phyloP scores from a whole-genome alignment of 2,888 invertebrate genomes.

The Adelognathus sp. region DNA sequence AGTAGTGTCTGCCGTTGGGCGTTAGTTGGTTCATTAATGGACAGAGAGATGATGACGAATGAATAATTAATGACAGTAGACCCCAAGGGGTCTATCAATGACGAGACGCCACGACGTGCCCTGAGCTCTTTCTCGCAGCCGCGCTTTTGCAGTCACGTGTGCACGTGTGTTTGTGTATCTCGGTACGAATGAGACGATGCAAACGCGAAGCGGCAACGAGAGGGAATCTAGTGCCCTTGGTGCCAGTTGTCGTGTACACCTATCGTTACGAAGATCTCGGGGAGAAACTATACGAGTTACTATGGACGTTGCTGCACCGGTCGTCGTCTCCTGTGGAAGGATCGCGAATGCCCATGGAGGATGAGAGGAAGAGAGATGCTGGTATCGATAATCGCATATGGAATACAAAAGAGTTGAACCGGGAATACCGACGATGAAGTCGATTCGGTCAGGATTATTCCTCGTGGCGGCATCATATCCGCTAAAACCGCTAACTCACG shows the following conservation, averaged over 20 bases:
- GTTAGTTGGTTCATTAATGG: constrained; percentile 42
- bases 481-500: constrained; percentile 48
- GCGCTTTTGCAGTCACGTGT: background rate
- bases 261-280: constrained; percentile 50
- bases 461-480: constrained; percentile 35
- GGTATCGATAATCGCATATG: constrained; percentile 31
- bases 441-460: constrained; percentile 11
- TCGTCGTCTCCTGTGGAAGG: constrained; percentile 9
- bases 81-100: constrained; percentile 71
- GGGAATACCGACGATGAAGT: constrained; percentile 47
- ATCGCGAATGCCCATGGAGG: constrained; percentile 8
- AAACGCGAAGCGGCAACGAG: constrained; percentile 7
- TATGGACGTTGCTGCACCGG: constrained; percentile 11
- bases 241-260: constrained; percentile 41
- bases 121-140: constrained; percentile 32
- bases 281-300: constrained; percentile 45
- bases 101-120: constrained; percentile 63
- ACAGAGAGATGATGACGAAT: constrained; percentile 75
- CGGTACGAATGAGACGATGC: constrained; percentile 14
- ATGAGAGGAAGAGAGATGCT: constrained; percentile 19
- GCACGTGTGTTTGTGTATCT: constrained; percentile 20
- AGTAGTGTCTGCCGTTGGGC: constrained; percentile 10
- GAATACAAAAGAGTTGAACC: constrained; percentile 55
- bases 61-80: constrained; percentile 78
- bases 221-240: constrained; percentile 29